Percentiles rank a stretch among this genome's conserved stretches.
Conservation (phyloP, 2,113 vertebrate genomes). For the Coreoperca whiteheadi region DNA sequence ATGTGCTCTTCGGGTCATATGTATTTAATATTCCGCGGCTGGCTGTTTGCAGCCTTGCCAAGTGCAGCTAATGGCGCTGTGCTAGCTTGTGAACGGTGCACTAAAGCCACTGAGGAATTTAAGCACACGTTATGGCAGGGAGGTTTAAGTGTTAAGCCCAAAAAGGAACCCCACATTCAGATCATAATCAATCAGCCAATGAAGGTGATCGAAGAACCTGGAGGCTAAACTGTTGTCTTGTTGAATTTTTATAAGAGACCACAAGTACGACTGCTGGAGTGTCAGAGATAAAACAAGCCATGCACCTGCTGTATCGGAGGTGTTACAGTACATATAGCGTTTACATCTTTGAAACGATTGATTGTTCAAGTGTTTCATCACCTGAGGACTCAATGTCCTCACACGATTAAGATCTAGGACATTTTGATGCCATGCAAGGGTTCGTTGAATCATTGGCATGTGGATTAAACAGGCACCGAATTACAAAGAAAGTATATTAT, state of each 20-base stretch:
- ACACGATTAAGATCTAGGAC: too few species aligned
- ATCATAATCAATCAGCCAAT: background rate
- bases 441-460: background rate
- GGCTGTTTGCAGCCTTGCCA: slow-evolving; percentile 40
- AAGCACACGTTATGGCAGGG: background rate
- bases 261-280: background rate
- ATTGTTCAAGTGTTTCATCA: too few species aligned
- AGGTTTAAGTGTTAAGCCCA: background rate
- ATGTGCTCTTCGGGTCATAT: slow-evolving; percentile 58
- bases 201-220: background rate
- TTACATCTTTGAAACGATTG: background rate
- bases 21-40: slow-evolving; percentile 65
- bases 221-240: background rate
- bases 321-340: background rate
- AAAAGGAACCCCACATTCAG: background rate
- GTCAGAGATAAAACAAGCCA: background rate
- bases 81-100: slow-evolving; percentile 24
- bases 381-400: too few species aligned
- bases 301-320: background rate
- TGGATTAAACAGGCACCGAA: background rate
- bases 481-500: background rate
- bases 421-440: too few species aligned
- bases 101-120: slow-evolving; percentile 27
- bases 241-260: background rate
- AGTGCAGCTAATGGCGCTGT: slow-evolving; percentile 44